Evolutionary conservation across 2,888 invertebrate species (phyloP), one percentile per base, ranked within the genome.

Genomic region (Leucozona laternaria): DNA sequence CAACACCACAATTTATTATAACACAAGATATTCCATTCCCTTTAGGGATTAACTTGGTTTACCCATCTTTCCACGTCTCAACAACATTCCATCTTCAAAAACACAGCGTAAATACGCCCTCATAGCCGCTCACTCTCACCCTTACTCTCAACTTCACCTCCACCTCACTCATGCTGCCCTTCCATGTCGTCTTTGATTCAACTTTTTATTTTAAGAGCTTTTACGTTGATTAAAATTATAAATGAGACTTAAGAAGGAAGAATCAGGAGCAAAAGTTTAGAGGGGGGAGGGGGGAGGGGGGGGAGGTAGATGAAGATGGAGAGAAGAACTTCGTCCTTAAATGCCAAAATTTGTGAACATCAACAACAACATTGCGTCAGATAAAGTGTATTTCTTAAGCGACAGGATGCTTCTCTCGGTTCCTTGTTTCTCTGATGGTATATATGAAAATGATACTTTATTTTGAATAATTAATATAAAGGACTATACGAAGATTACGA

Each of bases 171-270:
- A n/a, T n/a, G n/a, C 55, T 81, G 50, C 68, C 73, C 58, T 64
- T 48, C 15, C 53, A 40, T 68, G 22, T 53, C 37, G n/a, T 62
- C 58, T 78, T 77, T 64, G 70, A 75, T 58, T 75, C 75, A 70
- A 79, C 57, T 20, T 78, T 58, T 79, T 86, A 50, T 73, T 66
- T 57, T 25, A 78, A 73, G 86, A 79, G 86, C 86, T 86, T 82
- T 86, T 86, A 86, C 78, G 86, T 86, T 86, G 86, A 86, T 86
- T 86, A 86, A 86, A 86, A 86, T 86, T 86, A 86, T 86, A 86
- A 86, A 86, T 86, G 86, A 82, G 71, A 31, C 82, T 58, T 22
- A 62, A 64, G 71, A 31, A 66, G 68, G 43, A 58, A 66, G 57
- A 57, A 25, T 20, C 40, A 50, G 37, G 45, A 22, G 17, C 22